phyloP scores from a whole-genome alignment of 2,797 vertebrate species.

The Myioborus miniatus region DNA sequence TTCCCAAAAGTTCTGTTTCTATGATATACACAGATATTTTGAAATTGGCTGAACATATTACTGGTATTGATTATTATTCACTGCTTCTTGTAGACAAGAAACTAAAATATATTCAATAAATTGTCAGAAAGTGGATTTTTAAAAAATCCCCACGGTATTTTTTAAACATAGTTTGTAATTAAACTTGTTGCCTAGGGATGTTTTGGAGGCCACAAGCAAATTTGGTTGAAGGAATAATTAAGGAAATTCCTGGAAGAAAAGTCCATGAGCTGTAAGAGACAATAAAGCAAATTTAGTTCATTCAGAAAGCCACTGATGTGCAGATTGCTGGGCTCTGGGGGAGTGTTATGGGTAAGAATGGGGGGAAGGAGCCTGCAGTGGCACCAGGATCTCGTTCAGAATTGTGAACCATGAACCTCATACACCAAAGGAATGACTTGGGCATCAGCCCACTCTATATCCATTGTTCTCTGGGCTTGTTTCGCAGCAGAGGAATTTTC shows the following conservation, averaged over 20 bases:
- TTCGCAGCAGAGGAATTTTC: neutral
- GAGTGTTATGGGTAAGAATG: neutral
- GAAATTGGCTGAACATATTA: neutral
- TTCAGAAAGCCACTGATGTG: neutral
- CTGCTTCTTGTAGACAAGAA: neutral
- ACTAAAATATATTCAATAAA: neutral
- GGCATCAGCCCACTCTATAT: neutral
- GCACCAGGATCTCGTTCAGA: neutral
- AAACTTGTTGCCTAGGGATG: neutral
- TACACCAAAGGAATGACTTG: neutral
- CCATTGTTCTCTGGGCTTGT: neutral
- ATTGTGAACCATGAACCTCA: neutral
- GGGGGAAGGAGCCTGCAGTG: neutral
- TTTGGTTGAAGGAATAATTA: neutral
- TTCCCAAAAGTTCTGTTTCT: neutral
- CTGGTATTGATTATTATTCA: neutral
- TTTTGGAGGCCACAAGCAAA: neutral
- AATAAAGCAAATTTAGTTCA: neutral
- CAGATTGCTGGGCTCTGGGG: neutral
- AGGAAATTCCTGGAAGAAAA: neutral
- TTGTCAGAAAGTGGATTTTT: neutral
- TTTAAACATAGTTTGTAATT: neutral
- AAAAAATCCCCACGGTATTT: accelerated
- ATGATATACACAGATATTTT: neutral
- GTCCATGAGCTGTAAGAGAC: neutral